Percentiles rank a stretch among this genome's conserved stretches.
Evolutionary conservation across 2,797 vertebrate species (phyloP).

Genomic region (Sorex maritimensis): DNA sequence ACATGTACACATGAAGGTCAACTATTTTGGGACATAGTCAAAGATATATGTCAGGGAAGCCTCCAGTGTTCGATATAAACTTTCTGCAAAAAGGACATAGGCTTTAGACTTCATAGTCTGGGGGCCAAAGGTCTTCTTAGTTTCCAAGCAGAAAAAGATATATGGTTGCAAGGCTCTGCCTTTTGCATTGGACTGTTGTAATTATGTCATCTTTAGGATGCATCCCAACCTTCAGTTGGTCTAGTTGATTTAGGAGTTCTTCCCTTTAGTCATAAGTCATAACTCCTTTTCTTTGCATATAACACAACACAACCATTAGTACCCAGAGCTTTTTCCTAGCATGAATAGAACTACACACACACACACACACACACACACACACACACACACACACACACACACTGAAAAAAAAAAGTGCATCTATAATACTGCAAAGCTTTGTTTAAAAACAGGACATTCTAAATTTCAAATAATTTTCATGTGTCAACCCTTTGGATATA

Average conservation of each 20-base stretch:
- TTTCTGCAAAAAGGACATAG: neutral
- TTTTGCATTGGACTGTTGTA: neutral
- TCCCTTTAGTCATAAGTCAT: neutral
- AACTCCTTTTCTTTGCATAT: neutral
- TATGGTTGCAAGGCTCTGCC: neutral
- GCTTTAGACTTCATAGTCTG: neutral
- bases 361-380: too few relatives aligned
- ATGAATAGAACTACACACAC: too few relatives aligned
- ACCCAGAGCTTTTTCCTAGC: too few relatives aligned
- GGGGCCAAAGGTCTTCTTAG: neutral
- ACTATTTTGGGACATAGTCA: conserved; percentile 39
- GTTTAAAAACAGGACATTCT: too few relatives aligned
- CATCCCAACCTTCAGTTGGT: neutral
- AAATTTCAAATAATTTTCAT: too few relatives aligned
- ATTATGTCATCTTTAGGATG: neutral
- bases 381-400: too few relatives aligned
- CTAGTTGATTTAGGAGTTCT: neutral
- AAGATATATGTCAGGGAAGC: neutral
- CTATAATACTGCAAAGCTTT: too few relatives aligned
- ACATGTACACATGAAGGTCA: neutral
- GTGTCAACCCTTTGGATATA: too few relatives aligned
- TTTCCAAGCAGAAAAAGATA: neutral
- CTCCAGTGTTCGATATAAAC: neutral
- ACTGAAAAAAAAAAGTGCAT: too few relatives aligned
- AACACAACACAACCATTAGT: neutral